These are phyloP conservation scores for Tetramorium parvispinum DNA, from an alignment of 1,140 invertebrate species.

Conservation along the genomic window DNA sequence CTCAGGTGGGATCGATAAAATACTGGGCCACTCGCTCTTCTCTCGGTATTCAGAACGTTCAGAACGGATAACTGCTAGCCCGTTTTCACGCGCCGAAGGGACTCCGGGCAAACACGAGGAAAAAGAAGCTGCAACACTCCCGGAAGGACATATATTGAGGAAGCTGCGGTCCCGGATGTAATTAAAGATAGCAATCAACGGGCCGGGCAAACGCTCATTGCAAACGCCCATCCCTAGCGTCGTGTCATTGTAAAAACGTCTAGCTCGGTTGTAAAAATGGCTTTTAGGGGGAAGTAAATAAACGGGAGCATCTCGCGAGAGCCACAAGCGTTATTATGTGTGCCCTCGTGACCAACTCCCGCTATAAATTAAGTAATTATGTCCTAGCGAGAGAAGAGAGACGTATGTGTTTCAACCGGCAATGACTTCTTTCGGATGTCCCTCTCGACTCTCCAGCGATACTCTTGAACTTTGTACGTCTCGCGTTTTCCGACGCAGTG, in stretches of 20 bases:
- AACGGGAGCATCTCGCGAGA: background rate
- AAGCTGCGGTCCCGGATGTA: conserved; percentile 34
- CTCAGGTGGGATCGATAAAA: conserved; percentile 47
- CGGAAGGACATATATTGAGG: conserved; percentile 17
- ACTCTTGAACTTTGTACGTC: background rate
- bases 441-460: background rate
- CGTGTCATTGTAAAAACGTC: conserved; percentile 16
- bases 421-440: background rate
- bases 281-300: conserved; percentile 7
- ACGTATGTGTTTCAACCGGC: background rate
- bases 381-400: background rate
- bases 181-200: conserved; percentile 50
- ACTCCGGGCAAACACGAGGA: background rate
- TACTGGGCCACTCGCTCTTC: conserved; percentile 18
- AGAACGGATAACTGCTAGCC: conserved; percentile 1
- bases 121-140: background rate
- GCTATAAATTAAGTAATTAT: conserved; percentile 38
- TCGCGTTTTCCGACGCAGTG: background rate
- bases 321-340: background rate
- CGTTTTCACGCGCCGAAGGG: conserved; percentile 18
- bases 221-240: no score
- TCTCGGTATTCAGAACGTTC: conserved; percentile 37
- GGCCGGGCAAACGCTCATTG: background rate
- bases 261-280: background rate
- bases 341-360: background rate